Evolutionary conservation across 1,140 invertebrate species (phyloP).

Genomic region (Lasioglossum albipes): DNA sequence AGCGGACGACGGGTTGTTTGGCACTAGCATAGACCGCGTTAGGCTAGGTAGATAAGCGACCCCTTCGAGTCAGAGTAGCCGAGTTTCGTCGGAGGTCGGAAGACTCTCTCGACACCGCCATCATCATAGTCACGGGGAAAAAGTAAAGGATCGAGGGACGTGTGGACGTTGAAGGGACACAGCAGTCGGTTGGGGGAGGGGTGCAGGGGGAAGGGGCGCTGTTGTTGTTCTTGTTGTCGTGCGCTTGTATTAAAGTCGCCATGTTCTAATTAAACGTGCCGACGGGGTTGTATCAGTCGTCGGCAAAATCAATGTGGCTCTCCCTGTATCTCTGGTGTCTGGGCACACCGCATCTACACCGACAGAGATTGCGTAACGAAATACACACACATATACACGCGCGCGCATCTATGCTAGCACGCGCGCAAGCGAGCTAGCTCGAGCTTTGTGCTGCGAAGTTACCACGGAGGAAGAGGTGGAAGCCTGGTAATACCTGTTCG

Average conservation of each 20-base stretch:
- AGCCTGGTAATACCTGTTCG: background rate
- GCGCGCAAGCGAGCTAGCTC: background rate
- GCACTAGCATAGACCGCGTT: slow-evolving; percentile 66
- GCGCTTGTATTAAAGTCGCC: slow-evolving; percentile 79
- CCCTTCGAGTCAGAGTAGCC: slow-evolving; percentile 44
- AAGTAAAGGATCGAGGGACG: background rate
- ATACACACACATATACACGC: background rate
- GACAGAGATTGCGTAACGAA: background rate
- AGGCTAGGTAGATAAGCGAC: slow-evolving; percentile 70
- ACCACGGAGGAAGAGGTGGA: background rate
- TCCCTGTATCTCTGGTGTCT: slow-evolving; percentile 38
- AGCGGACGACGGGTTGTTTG: slow-evolving; percentile 57
- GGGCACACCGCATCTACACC: background rate
- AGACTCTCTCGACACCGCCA: background rate
- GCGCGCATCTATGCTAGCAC: background rate
- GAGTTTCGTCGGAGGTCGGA: slow-evolving; percentile 26
- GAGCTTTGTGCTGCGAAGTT: background rate
- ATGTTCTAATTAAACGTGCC: slow-evolving; percentile 79
- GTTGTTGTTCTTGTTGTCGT: slow-evolving; percentile 79
- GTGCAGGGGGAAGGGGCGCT: slow-evolving; percentile 66
- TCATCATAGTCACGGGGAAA: background rate
- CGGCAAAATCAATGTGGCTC: slow-evolving; percentile 76
- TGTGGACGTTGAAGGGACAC: slow-evolving; percentile 1
- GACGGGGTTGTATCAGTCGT: slow-evolving; percentile 79
- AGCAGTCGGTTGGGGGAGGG: slow-evolving; percentile 1